Evolutionary conservation across 2,888 invertebrate species (phyloP).

Genomic region (Agrochola lychnidis): DNA sequence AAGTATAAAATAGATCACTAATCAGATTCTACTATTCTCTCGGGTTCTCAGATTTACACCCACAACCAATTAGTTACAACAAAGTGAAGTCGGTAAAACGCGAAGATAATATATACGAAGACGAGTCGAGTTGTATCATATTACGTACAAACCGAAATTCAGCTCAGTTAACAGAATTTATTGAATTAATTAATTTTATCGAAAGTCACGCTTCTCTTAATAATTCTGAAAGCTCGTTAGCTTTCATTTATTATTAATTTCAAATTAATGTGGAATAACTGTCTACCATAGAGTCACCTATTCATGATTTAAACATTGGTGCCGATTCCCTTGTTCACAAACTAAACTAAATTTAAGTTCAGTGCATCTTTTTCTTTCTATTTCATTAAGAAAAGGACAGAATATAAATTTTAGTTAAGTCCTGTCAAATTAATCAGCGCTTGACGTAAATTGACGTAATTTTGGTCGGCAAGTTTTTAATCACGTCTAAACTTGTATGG

Average conservation of each 20-base stretch:
- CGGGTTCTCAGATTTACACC: conserved; percentile 12
- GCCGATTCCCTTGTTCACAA: no score
- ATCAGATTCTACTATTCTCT: not conserved
- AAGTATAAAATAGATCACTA: not conserved
- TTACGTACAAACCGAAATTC: conserved; percentile 25
- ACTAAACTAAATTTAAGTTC: no score
- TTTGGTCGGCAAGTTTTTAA: no score
- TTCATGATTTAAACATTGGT: conserved; percentile 10
- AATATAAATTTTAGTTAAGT: no score
- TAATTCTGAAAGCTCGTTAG: conserved; percentile 38
- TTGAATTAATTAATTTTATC: conserved; percentile 48
- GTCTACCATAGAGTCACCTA: conserved; percentile 5
- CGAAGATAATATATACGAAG: conserved; percentile 23
- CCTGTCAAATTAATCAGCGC: no score
- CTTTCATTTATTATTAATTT: conserved; percentile 41
- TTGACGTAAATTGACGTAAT: no score
- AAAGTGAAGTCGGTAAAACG: conserved; percentile 19
- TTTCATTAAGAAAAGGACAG: no score
- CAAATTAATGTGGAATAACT: conserved; percentile 31
- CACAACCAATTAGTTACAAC: conserved; percentile 21
- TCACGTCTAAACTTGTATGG: no score
- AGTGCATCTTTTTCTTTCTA: no score
- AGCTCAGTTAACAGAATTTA: conserved; percentile 43
- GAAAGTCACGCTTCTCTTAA: conserved; percentile 38
- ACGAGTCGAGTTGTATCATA: conserved; percentile 8